Conservation (phyloP, 2,113 vertebrate species). For the Bambusicola thoracicus region DNA sequence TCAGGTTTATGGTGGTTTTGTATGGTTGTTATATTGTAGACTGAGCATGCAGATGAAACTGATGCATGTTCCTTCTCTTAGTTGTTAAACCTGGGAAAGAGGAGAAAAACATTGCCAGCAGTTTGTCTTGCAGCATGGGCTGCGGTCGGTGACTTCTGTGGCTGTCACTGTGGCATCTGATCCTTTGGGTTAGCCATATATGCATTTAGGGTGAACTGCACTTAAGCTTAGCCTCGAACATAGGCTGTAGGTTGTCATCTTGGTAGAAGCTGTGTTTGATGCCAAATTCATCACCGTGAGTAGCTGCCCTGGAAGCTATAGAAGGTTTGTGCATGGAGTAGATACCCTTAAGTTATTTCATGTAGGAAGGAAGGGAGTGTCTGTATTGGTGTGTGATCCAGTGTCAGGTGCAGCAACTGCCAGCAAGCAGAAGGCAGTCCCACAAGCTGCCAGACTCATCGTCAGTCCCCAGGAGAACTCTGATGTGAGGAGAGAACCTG, state of each 20-base stretch:
- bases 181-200: background rate
- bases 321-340: background rate
- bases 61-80: background rate
- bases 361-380: rapidly evolving
- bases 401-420: background rate
- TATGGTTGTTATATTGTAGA: background rate
- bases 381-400: no score
- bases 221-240: background rate
- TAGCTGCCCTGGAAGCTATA: background rate
- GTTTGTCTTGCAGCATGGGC: background rate
- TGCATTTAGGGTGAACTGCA: background rate
- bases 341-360: rapidly evolving
- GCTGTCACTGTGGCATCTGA: background rate
- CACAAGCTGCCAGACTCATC: rapidly evolving
- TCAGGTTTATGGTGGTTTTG: background rate
- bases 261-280: rapidly evolving
- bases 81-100: background rate
- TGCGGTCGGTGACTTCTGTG: background rate
- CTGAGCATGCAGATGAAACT: background rate
- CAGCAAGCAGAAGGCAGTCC: background rate
- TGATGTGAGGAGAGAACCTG: background rate
- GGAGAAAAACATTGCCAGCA: rapidly evolving
- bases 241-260: background rate
- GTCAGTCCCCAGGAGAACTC: rapidly evolving
- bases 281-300: background rate